A percentile compares a stretch with the other conserved stretches of the same genome.
Conservation (phyloP, 2,888 invertebrate species). For the Caenorhabditis sulstoni region DNA sequence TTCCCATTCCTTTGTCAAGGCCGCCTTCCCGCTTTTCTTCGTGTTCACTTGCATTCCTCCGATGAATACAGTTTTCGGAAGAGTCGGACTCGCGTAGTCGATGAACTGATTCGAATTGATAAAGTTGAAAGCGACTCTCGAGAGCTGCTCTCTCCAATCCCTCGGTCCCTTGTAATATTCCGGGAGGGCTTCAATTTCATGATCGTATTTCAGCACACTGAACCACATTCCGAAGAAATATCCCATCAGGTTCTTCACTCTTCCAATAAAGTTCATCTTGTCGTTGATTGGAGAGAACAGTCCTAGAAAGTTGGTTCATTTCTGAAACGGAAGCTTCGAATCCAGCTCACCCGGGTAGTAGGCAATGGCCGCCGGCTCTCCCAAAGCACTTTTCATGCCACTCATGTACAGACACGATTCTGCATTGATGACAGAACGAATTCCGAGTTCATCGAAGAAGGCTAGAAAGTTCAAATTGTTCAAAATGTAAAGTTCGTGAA, state of each 20-base stretch:
- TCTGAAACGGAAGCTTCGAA: too few relatives aligned
- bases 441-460: conserved; percentile 40
- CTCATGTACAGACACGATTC: conserved; percentile 29
- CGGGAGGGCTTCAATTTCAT: conserved; percentile 15
- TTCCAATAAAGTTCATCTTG: conserved; percentile 28
- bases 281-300: conserved; percentile 23
- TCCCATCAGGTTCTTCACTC: conserved; percentile 20
- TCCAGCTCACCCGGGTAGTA: too few relatives aligned
- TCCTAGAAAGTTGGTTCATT: too few relatives aligned
- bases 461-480: too few relatives aligned
- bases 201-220: not conserved
- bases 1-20: conserved; percentile 44
- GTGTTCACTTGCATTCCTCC: conserved; percentile 60
- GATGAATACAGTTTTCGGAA: conserved; percentile 56
- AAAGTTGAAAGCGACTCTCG: conserved; percentile 38
- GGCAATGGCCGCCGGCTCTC: conserved; percentile 37
- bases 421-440: conserved; percentile 32
- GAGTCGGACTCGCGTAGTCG: conserved; percentile 50
- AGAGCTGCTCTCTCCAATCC: conserved; percentile 17
- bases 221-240: conserved; percentile 7
- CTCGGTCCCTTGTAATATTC: conserved; percentile 6
- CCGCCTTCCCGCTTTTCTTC: conserved; percentile 27
- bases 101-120: conserved; percentile 55
- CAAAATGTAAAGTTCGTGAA: not conserved
- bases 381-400: conserved; percentile 28